Evolutionary conservation across 2,888 invertebrate species (phyloP).

Genomic region (Camptogramma bilineatum): DNA sequence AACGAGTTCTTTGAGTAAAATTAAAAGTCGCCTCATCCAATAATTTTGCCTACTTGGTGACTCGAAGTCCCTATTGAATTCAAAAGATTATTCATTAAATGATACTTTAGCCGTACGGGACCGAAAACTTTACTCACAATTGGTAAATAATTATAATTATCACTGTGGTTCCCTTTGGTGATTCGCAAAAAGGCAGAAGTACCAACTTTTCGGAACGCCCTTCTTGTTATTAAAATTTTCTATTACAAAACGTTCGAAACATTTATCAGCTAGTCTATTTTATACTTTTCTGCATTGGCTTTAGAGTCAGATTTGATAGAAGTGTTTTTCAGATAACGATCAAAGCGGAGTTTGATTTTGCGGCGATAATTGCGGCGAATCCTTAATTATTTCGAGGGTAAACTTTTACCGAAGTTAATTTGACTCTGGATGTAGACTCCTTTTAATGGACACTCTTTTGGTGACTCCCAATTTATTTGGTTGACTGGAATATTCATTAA

Average conservation of each 20-base stretch:
- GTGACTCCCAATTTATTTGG: slow-evolving; percentile 81
- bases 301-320: slow-evolving; percentile 61
- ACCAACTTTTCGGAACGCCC: slow-evolving; percentile 74
- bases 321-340: slow-evolving; percentile 70
- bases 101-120: slow-evolving; percentile 75
- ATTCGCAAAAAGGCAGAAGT: slow-evolving; percentile 80
- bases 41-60: slow-evolving; percentile 64
- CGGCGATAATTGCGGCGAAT: slow-evolving; percentile 84
- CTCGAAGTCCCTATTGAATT: slow-evolving; percentile 66
- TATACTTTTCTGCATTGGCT: slow-evolving; percentile 52
- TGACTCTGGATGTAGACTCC: slow-evolving; percentile 78
- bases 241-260: slow-evolving; percentile 62
- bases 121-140: slow-evolving; percentile 78
- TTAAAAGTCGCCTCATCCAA: slow-evolving; percentile 66
- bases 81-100: slow-evolving; percentile 74
- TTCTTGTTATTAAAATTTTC: slow-evolving; percentile 79
- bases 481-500: slow-evolving; percentile 80
- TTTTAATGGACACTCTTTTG: slow-evolving; percentile 83
- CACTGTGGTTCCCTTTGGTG: slow-evolving; percentile 74
- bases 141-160: slow-evolving; percentile 85
- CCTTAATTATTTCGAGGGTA: slow-evolving; percentile 86
- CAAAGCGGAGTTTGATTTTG: slow-evolving; percentile 83
- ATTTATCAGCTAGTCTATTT: slow-evolving; percentile 50
- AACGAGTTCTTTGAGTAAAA: slow-evolving; percentile 67
- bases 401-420: slow-evolving; percentile 83